Base-by-base conservation (phyloP, 1,140 invertebrate genomes). In the Thaumetopoea pityocampa region DNA sequence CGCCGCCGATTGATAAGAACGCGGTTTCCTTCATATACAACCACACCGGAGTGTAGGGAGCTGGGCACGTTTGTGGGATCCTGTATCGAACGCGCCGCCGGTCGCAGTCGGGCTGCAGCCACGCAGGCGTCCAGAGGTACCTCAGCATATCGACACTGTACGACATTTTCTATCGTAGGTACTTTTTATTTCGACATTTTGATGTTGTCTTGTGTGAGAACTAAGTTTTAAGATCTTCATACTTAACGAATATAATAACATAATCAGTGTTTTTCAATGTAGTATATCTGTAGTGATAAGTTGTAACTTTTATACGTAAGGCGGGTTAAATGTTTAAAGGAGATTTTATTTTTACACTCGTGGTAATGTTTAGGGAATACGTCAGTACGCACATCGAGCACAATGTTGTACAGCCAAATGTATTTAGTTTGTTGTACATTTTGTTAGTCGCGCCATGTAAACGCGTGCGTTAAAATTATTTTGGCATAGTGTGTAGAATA, bases 11-110 rank as follows among this genome's bases (percentile, higher is more conserved):
- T 30, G 90, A 92, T 65, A 89, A 90, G 44, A 87, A 88, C 35
- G 91, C 91, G 22, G 91, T 93, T 1, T 92, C 92, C 1, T 93
- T 93, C 68, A 93, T 93, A 46, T 93, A 79, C 56, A 86, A 85
- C 51, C 78, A 86, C 55, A 86, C 85, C 1, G 85, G 85, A 23
- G 85, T 86, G 42, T 86, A 86, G 67, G 40, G 16, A 30, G 8
- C 17, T 8, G n/a, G 2, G 19, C 27, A 43, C 6, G 46, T 34
- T 43, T 43, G 36, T 54, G 37, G 28, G 32, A 44, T 32, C 32
- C 11, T 18, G 24, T 30, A 23, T 18, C 17, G 19, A 14, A 48
- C 37, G 26, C 45, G 8, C 26, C 23, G 22, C 24, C 33, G 28
- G 37, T 29, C 29, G 26, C 27, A 41, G 18, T 23, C 24, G 27